Evolutionary conservation across 2,888 invertebrate species (phyloP).

Genomic region (Tholera decimalis): DNA sequence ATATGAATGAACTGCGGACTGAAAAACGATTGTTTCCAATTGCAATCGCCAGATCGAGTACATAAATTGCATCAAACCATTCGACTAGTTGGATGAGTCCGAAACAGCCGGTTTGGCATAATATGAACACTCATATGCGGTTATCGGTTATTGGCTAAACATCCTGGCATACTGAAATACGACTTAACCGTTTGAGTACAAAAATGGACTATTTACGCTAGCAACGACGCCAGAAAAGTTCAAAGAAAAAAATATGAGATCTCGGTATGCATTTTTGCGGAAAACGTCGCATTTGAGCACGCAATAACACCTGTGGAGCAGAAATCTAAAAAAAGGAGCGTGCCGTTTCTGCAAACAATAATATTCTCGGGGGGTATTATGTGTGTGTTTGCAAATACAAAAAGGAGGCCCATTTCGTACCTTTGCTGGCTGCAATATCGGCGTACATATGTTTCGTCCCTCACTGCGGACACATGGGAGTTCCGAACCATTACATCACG

Average conservation of each 20-base stretch:
- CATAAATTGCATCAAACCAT: slow-evolving; percentile 41
- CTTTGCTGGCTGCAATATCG: slow-evolving; percentile 56
- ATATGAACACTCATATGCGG: slow-evolving; percentile 48
- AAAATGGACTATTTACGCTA: slow-evolving; percentile 5
- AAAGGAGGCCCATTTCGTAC: slow-evolving; percentile 39
- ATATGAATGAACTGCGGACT: slow-evolving; percentile 3
- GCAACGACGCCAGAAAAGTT: neutral
- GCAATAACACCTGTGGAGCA: slow-evolving; percentile 49
- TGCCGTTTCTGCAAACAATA: slow-evolving; percentile 27
- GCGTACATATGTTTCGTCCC: slow-evolving; percentile 60
- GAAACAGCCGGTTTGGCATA: slow-evolving; percentile 38
- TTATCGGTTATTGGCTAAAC: slow-evolving; percentile 39
- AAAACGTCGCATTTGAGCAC: slow-evolving; percentile 14
- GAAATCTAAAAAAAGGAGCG: slow-evolving; percentile 21
- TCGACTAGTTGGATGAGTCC: slow-evolving; percentile 19
- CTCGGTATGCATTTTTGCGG: slow-evolving; percentile 23
- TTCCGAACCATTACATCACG: slow-evolving; percentile 76
- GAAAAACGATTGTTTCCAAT: slow-evolving; percentile 24
- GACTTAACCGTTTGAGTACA: slow-evolving; percentile 11
- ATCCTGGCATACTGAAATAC: slow-evolving; percentile 36
- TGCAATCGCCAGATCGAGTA: slow-evolving; percentile 9
- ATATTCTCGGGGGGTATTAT: slow-evolving; percentile 37
- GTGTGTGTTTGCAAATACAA: slow-evolving; percentile 43
- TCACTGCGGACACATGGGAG: slow-evolving; percentile 71
- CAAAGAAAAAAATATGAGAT: neutral